Conservation (phyloP, 2,797 vertebrate species). For the Cephalopachus bancanus region DNA sequence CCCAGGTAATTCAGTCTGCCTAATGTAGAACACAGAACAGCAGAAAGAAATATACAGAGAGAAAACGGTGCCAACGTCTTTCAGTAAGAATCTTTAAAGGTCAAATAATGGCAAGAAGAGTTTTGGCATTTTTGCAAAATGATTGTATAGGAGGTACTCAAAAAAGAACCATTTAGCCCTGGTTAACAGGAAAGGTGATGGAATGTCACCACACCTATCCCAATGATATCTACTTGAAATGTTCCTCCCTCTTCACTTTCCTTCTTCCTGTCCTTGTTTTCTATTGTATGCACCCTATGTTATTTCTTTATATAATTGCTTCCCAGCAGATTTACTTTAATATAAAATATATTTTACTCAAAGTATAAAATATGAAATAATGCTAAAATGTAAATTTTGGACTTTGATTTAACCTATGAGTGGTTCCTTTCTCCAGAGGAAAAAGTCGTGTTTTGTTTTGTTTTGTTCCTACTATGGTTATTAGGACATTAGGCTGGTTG, state of each 20-base stretch:
- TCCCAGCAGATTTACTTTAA: neutral
- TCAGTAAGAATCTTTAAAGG: slow-evolving; percentile 57
- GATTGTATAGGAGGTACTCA: neutral
- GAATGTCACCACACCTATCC: neutral
- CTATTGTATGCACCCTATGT: neutral
- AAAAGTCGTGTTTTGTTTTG: neutral
- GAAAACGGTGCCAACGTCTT: slow-evolving; percentile 19
- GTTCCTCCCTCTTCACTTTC: neutral
- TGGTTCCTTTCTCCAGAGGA: neutral
- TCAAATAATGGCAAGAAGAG: slow-evolving; percentile 30
- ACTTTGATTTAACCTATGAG: neutral
- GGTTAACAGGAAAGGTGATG: neutral
- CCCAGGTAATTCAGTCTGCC: neutral
- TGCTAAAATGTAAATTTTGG: neutral
- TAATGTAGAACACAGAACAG: neutral
- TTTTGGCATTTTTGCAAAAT: slow-evolving; percentile 63
- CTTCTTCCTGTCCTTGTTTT: neutral
- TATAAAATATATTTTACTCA: neutral
- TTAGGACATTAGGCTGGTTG: neutral
- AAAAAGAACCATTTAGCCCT: neutral
- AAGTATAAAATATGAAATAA: slow-evolving; percentile 16
- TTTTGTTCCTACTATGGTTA: neutral
- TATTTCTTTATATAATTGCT: neutral
- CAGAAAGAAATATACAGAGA: neutral
- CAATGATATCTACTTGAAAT: neutral